Evolutionary conservation across 1,140 invertebrate genomes (phyloP), one percentile per base, ranked within the genome.

Genomic region (Anastrepha obliqua): DNA sequence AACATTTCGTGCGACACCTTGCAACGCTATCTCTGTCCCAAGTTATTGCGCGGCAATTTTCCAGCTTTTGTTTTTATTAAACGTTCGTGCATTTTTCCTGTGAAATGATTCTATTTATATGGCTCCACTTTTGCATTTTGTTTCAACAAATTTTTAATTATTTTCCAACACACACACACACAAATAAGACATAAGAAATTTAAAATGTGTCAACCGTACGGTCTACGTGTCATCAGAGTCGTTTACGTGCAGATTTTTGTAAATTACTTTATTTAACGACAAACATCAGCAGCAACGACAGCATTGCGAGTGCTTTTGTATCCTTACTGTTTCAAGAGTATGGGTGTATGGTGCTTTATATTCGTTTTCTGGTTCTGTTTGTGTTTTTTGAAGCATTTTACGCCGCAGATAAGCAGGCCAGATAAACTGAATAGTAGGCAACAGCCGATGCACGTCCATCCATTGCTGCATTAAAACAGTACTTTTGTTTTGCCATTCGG

Each of bases 191-290:
- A 47, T 51, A 29, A 58, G 20, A 51, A 58, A 81, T 47, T 51
- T 55, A 81, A 81, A 81, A 51, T 81, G 42, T 58, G 47, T n/a
- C 74, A 51, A 20, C 17, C 9, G 15, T 81, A n/a, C 7, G 9
- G 44, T 81, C 44, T 81, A 81, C 74, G 74, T 81, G 74, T 81
- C 74, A 55, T 81, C 51, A 81, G 74, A n/a, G 9, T 55, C 44
- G 17, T 81, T 81, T 81, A 81, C 74, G 74, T 81, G 74, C 44
- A 81, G 74, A 81, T 81, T 81, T 81, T 81, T 81, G 74, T 55
- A 81, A 81, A 81, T 81, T 81, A 55, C 74, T 81, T 81, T 81
- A 81, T 81, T 81, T 81, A 81, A 81, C 51, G 74, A 58, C 74
- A 81, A 55, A 51, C 74, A 81, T 81, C 74, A 47, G 44, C 44